Conservation (phyloP, 2,797 vertebrate species). For the Pangasius mekongensis region DNA sequence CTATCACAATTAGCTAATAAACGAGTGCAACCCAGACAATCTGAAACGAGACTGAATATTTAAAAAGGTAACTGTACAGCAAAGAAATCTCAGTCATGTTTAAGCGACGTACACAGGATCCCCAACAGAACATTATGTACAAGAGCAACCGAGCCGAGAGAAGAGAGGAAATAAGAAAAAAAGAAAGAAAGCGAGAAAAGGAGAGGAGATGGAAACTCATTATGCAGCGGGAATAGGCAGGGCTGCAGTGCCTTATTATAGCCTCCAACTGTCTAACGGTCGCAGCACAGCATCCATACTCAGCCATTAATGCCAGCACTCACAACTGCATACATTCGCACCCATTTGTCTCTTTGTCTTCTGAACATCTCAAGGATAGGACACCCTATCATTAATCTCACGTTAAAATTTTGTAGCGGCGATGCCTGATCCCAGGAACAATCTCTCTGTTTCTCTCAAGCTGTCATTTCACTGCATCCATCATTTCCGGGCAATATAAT, state of each 20-base stretch:
- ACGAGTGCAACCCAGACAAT: background rate
- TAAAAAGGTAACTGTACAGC: background rate
- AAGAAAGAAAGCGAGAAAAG: background rate
- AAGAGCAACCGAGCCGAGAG: background rate
- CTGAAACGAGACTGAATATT: background rate
- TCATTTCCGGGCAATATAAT: slow-evolving; percentile 20
- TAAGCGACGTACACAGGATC: background rate
- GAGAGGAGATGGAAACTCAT: slow-evolving; percentile 20
- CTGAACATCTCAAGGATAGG: slow-evolving; percentile 11
- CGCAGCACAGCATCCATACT: slow-evolving; percentile 9
- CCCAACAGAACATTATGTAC: background rate
- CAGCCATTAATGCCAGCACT: slow-evolving; percentile 12
- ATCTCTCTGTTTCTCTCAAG: slow-evolving; percentile 2
- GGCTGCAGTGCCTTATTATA: background rate
- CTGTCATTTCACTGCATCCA: slow-evolving; percentile 9
- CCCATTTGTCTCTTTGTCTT: background rate
- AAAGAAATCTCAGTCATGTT: background rate
- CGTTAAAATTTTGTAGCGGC: background rate
- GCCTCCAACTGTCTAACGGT: background rate
- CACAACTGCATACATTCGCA: background rate
- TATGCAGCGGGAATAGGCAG: background rate
- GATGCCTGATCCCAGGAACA: slow-evolving; percentile 14
- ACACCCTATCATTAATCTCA: background rate
- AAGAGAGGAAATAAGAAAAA: background rate
- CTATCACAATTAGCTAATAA: background rate